These are phyloP conservation scores for Pycnonotus jocosus DNA, from an alignment of 2,113 vertebrate species.

Conservation along the genomic window DNA sequence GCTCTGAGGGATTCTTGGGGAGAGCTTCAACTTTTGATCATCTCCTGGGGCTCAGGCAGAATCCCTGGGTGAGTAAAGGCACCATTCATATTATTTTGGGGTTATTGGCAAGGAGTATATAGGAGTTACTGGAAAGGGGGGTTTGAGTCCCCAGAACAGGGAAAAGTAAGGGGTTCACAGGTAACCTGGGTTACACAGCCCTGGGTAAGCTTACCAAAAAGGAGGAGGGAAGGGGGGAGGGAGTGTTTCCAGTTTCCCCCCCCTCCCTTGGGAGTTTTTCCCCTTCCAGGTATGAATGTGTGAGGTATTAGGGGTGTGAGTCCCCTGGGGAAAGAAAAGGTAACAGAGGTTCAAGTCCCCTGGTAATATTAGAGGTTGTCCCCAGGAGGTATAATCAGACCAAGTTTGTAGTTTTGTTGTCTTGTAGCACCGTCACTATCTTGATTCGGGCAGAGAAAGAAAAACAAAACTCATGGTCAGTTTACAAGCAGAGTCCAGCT, in stretches of 20 bases:
- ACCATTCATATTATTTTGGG: neutral
- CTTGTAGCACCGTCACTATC: neutral
- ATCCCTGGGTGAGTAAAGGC: neutral
- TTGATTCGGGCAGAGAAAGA: neutral
- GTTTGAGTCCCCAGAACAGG: neutral
- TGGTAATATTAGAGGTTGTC: neutral
- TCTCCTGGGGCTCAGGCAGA: neutral
- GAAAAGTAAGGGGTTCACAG: neutral
- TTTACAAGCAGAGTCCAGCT: neutral
- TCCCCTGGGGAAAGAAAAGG: neutral
- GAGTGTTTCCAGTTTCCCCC: neutral
- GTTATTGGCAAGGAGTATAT: neutral
- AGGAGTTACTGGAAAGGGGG: neutral
- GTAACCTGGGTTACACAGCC: neutral
- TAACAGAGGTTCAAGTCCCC: neutral
- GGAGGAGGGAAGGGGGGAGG: neutral
- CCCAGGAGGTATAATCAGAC: neutral
- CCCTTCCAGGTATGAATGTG: no score
- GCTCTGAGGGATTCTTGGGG: neutral
- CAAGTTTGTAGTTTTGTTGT: neutral
- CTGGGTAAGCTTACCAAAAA: neutral
- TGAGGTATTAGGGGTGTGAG: neutral
- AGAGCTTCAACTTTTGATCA: neutral
- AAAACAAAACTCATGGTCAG: neutral
- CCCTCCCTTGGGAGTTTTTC: neutral